A percentile compares a stretch with the other conserved stretches of the same genome.
phyloP scores from a whole-genome alignment of 1,140 invertebrate species.

The Littorina saxatilis region DNA sequence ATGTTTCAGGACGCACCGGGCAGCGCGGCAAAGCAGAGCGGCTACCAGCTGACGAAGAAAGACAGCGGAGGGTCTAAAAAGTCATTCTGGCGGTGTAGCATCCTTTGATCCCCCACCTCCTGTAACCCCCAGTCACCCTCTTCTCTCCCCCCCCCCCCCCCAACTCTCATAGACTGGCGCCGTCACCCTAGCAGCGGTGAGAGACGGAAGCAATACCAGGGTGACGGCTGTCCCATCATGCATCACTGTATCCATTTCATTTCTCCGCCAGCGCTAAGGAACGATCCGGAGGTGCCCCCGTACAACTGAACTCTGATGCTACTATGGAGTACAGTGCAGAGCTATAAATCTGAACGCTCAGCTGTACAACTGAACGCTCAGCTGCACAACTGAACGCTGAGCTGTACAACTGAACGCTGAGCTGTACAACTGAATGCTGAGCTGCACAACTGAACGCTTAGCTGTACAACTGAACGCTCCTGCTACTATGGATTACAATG shows the following conservation, averaged over 20 bases:
- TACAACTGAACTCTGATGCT: background rate
- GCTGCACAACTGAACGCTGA: no score
- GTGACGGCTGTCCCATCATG: background rate
- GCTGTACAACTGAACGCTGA: no score
- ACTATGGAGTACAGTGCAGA: background rate
- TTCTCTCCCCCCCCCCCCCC: background rate
- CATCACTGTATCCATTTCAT: background rate
- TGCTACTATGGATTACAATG: no score
- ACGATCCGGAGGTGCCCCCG: background rate
- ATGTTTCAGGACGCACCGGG: slow-evolving; percentile 63
- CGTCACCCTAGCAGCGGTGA: background rate
- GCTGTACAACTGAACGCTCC: no score
- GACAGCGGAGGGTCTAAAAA: slow-evolving; percentile 60
- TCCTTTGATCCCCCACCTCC: slow-evolving; percentile 57
- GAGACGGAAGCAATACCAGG: background rate
- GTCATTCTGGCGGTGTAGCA: slow-evolving; percentile 66
- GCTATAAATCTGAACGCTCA: no score
- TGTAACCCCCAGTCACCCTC: background rate
- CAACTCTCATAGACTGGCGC: background rate
- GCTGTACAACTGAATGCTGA: no score
- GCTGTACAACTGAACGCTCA: no score
- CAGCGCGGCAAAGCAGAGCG: slow-evolving; percentile 52
- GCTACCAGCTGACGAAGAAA: slow-evolving; percentile 58
- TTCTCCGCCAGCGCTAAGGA: background rate
- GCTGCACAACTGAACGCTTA: no score